Percentiles rank a stretch among this genome's conserved stretches.
Conservation (phyloP, 2,113 vertebrate species). For the Lucifuga dentata region DNA sequence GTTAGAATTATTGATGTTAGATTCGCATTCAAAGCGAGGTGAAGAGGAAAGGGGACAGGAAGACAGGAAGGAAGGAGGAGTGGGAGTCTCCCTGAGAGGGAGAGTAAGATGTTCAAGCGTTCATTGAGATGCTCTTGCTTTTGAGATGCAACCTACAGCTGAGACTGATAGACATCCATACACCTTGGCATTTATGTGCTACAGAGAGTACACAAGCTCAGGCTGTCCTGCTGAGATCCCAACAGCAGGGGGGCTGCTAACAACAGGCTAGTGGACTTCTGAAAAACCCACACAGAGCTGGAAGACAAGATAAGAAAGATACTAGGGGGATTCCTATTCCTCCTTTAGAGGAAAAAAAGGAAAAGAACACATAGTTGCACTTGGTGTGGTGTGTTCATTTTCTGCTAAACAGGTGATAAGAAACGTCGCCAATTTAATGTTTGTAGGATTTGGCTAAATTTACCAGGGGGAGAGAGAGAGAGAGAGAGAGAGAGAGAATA, state of each 20-base stretch:
- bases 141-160: conserved; percentile 46
- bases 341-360: background rate
- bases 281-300: conserved; percentile 12
- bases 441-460: too few relatives aligned
- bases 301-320: background rate
- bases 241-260: conserved; percentile 40
- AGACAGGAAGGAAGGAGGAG: background rate
- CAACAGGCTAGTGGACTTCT: conserved; percentile 14
- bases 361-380: background rate
- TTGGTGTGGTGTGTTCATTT: too few relatives aligned
- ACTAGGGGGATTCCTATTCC: conserved; percentile 5
- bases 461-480: background rate
- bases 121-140: conserved; percentile 12
- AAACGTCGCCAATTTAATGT: too few relatives aligned
- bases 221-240: conserved; percentile 26
- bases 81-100: conserved; percentile 13
- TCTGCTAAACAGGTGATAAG: too few relatives aligned
- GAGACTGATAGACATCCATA: conserved; percentile 44
- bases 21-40: background rate
- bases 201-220: conserved; percentile 22
- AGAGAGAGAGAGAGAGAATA: conserved; percentile 1
- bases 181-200: conserved; percentile 38
- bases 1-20: background rate
- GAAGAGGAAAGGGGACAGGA: background rate
- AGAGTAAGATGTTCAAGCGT: conserved; percentile 20